Base-by-base conservation (phyloP, 2,888 invertebrate species). In the Endotricha flammealis region DNA sequence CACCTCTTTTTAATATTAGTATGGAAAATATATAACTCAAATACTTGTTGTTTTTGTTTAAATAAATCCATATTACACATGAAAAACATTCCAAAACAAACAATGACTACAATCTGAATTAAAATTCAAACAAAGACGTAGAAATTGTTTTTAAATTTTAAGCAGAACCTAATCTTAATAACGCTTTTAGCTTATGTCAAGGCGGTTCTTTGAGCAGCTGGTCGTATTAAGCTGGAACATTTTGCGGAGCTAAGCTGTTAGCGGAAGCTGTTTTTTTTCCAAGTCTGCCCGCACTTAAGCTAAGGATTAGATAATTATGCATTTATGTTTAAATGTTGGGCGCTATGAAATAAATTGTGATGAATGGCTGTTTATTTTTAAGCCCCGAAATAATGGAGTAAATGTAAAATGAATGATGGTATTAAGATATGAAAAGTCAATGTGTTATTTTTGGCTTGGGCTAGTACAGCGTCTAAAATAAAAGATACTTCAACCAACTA, bases 91-190 rank as follows among this genome's bases (percentile, higher is more conserved):
- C n/a, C n/a, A n/a, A n/a, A n/a, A n/a, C n/a, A n/a, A n/a, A n/a
- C n/a, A n/a, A n/a, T n/a, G n/a, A n/a, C n/a, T n/a, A n/a, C n/a
- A n/a, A n/a, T n/a, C n/a, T n/a, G n/a, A n/a, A n/a, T n/a, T n/a
- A n/a, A n/a, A n/a, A n/a, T n/a, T n/a, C n/a, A n/a, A n/a, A n/a
- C n/a, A n/a, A n/a, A n/a, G n/a, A n/a, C n/a, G n/a, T n/a, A n/a
- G n/a, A n/a, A n/a, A n/a, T n/a, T 16, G 2, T n/a, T 20, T 20
- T 2, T 6, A 20, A 20, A 20, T 20, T 20, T 20, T 4, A 20
- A 20, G 6, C 20, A 22, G 22, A 29, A 29, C 35, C 23, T 35
- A 35, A 29, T 33, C 35, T 35, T 35, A 35, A 35, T 35, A 35
- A 23, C 29, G 13, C 22, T 22, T 13, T 10, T 12, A 20, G 35